Percentiles rank a stretch among this genome's conserved stretches.
Conservation (phyloP, 2,888 invertebrate genomes). For the Carterocephalus palaemon region DNA sequence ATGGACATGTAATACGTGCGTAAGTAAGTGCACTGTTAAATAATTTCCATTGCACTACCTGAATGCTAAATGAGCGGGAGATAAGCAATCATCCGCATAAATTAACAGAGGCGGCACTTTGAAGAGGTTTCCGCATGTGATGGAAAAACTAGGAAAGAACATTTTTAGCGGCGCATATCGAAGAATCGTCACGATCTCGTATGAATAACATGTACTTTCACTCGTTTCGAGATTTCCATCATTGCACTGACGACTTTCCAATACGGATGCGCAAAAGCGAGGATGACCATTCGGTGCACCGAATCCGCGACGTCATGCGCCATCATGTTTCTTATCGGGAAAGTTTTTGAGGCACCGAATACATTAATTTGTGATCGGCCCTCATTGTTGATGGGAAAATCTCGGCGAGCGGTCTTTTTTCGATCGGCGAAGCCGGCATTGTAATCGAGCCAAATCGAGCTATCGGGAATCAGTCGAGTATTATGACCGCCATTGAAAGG, state of each 20-base stretch:
- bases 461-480: constrained; percentile 27
- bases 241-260: constrained; percentile 67
- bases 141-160: constrained; percentile 56
- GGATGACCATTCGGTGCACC: constrained; percentile 48
- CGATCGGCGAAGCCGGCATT: constrained; percentile 29
- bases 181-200: constrained; percentile 33
- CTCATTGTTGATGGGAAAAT: constrained; percentile 29
- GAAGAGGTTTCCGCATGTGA: constrained; percentile 49
- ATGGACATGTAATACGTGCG: constrained; percentile 37
- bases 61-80: constrained; percentile 37
- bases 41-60: constrained; percentile 33
- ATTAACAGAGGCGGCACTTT: constrained; percentile 28
- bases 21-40: constrained; percentile 38
- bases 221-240: constrained; percentile 59
- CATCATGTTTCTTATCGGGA: constrained; percentile 54
- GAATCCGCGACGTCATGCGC: constrained; percentile 52
- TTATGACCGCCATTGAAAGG: constrained; percentile 24
- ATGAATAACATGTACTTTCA: constrained; percentile 46
- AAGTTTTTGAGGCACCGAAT: constrained; percentile 41
- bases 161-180: constrained; percentile 32
- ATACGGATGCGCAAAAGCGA: constrained; percentile 53
- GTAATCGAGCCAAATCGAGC: constrained; percentile 26
- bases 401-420: constrained; percentile 25
- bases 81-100: constrained; percentile 41
- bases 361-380: constrained; percentile 12